These are phyloP conservation scores for Pachyramphus minor DNA, from an alignment of 2,113 vertebrate species.

Conservation along the genomic window DNA sequence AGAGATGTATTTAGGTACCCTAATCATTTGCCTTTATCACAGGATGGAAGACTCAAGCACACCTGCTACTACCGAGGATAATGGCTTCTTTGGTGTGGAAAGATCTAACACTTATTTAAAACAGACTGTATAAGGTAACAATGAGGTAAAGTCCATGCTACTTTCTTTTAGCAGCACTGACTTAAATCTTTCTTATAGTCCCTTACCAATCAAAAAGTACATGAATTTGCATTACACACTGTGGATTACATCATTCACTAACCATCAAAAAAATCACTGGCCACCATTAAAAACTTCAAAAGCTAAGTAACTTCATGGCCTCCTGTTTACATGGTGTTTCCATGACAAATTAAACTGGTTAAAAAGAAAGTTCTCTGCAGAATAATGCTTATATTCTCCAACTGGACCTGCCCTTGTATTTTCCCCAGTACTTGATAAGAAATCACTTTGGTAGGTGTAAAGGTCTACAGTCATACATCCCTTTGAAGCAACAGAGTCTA, in stretches of 20 bases:
- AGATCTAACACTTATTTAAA: background rate
- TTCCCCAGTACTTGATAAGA: background rate
- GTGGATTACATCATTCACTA: background rate
- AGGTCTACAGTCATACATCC: background rate
- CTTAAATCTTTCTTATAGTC: background rate
- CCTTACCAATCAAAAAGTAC: background rate
- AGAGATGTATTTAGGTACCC: background rate
- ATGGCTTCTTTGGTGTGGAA: background rate
- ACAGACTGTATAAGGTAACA: background rate
- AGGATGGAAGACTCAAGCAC: background rate
- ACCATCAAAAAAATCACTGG: background rate
- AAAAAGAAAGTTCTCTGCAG: background rate
- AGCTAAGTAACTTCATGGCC: background rate
- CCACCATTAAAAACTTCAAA: background rate
- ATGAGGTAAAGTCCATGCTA: background rate
- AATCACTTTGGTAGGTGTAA: background rate
- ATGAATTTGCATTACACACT: background rate
- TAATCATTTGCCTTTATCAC: background rate
- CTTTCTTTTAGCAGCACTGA: background rate
- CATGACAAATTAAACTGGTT: background rate
- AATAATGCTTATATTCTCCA: background rate
- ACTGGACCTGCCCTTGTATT: background rate
- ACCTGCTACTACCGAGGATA: background rate
- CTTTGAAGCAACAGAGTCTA: slow-evolving; percentile 43
- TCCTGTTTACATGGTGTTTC: background rate